Conservation (phyloP, 1,140 invertebrate genomes). For the Solenopsis fugax region DNA sequence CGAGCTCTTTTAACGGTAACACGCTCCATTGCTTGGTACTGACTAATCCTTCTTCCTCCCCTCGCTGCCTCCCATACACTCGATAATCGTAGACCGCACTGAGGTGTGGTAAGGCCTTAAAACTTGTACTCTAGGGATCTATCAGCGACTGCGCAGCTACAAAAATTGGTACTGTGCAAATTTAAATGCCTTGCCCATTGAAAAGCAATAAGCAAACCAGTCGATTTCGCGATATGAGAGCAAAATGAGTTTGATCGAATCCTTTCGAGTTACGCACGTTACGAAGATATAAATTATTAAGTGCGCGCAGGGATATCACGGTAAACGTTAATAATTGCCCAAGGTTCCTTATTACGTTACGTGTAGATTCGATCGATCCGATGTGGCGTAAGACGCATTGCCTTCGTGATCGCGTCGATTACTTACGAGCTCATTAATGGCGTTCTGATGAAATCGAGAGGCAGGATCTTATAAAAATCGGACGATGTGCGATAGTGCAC, state of each 20-base stretch:
- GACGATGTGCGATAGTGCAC: slow-evolving; percentile 50
- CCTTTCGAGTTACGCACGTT: not conserved
- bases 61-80: slow-evolving; percentile 2
- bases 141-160: slow-evolving; percentile 36
- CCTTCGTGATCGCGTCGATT: slow-evolving; percentile 76
- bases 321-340: slow-evolving; percentile 36
- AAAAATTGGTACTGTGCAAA: slow-evolving; percentile 53
- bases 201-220: slow-evolving; percentile 45
- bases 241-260: slow-evolving; percentile 43
- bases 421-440: slow-evolving; percentile 59
- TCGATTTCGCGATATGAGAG: slow-evolving; percentile 32
- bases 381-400: slow-evolving; percentile 58
- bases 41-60: slow-evolving; percentile 53
- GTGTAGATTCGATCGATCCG: slow-evolving; percentile 17
- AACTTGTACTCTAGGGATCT: slow-evolving; percentile 38
- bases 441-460: slow-evolving; percentile 67
- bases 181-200: slow-evolving; percentile 23
- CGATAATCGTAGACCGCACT: not conserved
- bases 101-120: not conserved
- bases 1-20: slow-evolving; percentile 73
- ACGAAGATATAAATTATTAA: slow-evolving; percentile 32
- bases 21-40: slow-evolving; percentile 75
- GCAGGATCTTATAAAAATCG: slow-evolving; percentile 62
- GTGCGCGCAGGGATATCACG: slow-evolving; percentile 19
- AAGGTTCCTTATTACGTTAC: slow-evolving; percentile 41